These are phyloP conservation scores for Chymomyza procnemis DNA, from an alignment of 2,888 invertebrate genomes.

Conservation along the genomic window DNA sequence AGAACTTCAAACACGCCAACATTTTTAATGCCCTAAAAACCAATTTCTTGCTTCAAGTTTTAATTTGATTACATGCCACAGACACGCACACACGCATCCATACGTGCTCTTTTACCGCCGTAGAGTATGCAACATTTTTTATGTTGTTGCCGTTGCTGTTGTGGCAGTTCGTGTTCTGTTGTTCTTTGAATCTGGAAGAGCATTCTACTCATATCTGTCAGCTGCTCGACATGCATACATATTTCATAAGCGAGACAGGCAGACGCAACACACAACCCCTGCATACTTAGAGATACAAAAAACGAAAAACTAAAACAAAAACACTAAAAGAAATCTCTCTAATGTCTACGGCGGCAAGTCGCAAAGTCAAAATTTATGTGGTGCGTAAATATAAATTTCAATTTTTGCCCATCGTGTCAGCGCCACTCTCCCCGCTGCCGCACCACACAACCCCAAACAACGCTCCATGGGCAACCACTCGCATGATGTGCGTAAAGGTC, in stretches of 20 bases:
- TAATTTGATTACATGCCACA: slow-evolving; percentile 68
- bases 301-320: not conserved
- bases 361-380: slow-evolving; percentile 68
- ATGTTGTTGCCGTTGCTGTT: not conserved
- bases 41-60: slow-evolving; percentile 64
- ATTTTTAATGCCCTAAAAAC: slow-evolving; percentile 54
- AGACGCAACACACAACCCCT: not conserved
- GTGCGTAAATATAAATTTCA: slow-evolving; percentile 70
- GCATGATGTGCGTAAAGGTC: slow-evolving; percentile 1
- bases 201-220: not conserved
- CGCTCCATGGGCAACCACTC: not conserved
- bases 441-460: not conserved
- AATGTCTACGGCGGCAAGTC: slow-evolving; percentile 33
- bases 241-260: slow-evolving; percentile 38
- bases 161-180: not conserved
- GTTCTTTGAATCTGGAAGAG: not conserved
- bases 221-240: slow-evolving; percentile 31
- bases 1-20: not conserved
- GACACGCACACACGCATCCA: slow-evolving; percentile 37
- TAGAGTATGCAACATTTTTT: slow-evolving; percentile 1
- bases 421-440: not conserved
- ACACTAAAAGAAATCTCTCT: slow-evolving; percentile 27
- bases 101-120: not conserved
- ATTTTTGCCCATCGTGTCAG: slow-evolving; percentile 29
- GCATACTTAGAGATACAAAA: too few species aligned